Conservation (phyloP, 2,888 invertebrate genomes). For the Drosophila percnosoma region DNA sequence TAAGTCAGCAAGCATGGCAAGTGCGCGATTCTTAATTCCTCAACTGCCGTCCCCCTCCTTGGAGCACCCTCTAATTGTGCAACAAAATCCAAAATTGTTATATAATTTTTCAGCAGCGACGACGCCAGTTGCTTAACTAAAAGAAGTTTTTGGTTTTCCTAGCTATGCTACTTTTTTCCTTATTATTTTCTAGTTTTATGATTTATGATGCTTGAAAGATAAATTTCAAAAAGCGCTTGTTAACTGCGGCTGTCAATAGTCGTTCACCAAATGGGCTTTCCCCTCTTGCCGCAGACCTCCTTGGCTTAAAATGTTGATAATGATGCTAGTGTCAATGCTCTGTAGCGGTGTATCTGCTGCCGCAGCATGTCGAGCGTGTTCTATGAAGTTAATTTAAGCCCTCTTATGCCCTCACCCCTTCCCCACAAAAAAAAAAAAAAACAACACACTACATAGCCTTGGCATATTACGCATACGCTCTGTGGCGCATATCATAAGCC, state of each 20-base stretch:
- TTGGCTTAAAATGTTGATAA: slow-evolving; percentile 33
- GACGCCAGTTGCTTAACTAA: slow-evolving; percentile 6
- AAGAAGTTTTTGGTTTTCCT: slow-evolving; percentile 1
- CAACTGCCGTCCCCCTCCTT: background rate
- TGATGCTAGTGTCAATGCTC: slow-evolving; percentile 72
- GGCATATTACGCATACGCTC: slow-evolving; percentile 71
- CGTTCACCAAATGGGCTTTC: slow-evolving; percentile 41
- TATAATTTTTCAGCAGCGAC: slow-evolving; percentile 44
- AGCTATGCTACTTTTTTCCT: background rate
- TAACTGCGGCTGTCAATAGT: slow-evolving; percentile 78
- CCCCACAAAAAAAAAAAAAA: background rate
- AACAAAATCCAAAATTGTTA: slow-evolving; percentile 45
- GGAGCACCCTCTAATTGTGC: slow-evolving; percentile 11
- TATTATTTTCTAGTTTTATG: slow-evolving; percentile 41
- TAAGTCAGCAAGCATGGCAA: slow-evolving; percentile 73
- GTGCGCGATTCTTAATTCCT: slow-evolving; percentile 45
- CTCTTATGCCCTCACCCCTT: background rate
- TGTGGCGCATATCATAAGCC: slow-evolving; percentile 42
- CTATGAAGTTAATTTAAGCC: slow-evolving; percentile 24
- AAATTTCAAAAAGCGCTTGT: slow-evolving; percentile 72
- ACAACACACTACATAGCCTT: background rate
- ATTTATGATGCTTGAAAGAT: slow-evolving; percentile 80
- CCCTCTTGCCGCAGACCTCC: background rate
- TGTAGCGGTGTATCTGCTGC: slow-evolving; percentile 65
- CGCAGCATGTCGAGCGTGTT: slow-evolving; percentile 35